phyloP scores from a whole-genome alignment of 2,888 invertebrate species.

The Tipula vernalis region DNA sequence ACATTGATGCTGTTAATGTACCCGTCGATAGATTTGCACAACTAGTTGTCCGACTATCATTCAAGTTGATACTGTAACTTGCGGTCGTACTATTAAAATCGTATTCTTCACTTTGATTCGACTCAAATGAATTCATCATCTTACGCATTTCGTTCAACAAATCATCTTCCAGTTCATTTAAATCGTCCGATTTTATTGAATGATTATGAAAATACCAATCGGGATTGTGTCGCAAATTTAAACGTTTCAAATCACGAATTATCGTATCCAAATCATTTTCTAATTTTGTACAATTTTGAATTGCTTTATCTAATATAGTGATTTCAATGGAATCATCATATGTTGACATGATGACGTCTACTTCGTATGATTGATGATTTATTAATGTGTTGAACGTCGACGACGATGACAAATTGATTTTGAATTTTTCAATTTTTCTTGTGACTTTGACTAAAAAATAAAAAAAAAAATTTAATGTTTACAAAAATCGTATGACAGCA shows the following conservation, averaged over 20 bases:
- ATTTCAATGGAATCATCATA: not conserved
- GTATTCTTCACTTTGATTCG: not conserved
- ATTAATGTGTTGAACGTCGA: not conserved
- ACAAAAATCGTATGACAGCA: not conserved
- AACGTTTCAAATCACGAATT: not conserved
- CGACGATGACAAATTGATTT: not conserved
- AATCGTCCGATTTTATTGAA: not conserved
- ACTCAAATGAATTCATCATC: not conserved
- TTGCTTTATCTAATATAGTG: not conserved
- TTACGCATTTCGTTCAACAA: not conserved
- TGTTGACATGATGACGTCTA: not conserved
- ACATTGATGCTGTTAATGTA: not conserved
- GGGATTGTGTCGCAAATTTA: not conserved
- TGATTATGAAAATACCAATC: not conserved
- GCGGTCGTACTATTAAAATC: not conserved
- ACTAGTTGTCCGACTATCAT: not conserved
- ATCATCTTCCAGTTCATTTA: not conserved
- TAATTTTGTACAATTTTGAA: not conserved
- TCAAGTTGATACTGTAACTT: not conserved
- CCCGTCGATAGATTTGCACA: not conserved
- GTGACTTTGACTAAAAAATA: no score
- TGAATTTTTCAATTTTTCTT: not conserved
- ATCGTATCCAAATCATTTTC: not conserved
- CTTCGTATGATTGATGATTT: not conserved
- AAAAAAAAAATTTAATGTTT: not conserved